phyloP scores from a whole-genome alignment of 2,888 invertebrate species.

The Drosophila testacea region DNA sequence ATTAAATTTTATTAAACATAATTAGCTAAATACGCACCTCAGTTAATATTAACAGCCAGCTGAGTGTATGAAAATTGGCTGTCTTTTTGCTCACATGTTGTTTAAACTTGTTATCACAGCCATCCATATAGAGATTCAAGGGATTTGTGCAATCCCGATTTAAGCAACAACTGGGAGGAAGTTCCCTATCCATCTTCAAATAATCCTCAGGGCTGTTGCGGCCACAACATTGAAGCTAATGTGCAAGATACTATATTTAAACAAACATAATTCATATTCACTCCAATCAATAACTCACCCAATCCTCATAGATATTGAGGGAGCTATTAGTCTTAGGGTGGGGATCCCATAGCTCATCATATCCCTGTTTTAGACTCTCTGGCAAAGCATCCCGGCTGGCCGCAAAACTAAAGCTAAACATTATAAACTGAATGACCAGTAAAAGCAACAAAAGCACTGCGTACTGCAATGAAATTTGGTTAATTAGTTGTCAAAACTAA shows the following conservation, averaged over 20 bases:
- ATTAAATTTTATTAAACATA: conserved; percentile 8
- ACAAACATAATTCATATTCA: too few species aligned
- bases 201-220: conserved; percentile 80
- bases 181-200: conserved; percentile 66
- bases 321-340: conserved; percentile 57
- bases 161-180: conserved; percentile 75
- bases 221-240: conserved; percentile 80
- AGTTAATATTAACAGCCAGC: conserved; percentile 74
- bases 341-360: conserved; percentile 79
- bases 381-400: conserved; percentile 66
- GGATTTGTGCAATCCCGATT: conserved; percentile 71
- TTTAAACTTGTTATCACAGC: conserved; percentile 74
- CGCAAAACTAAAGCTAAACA: conserved; percentile 77
- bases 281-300: conserved; percentile 61
- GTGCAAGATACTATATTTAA: background rate
- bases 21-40: conserved; percentile 61
- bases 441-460: conserved; percentile 76
- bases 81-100: conserved; percentile 75
- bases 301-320: conserved; percentile 72
- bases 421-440: conserved; percentile 74
- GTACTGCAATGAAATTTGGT: conserved; percentile 58
- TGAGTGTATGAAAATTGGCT: conserved; percentile 71
- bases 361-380: conserved; percentile 65
- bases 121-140: conserved; percentile 70
- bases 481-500: too few species aligned